A percentile compares a stretch with the other conserved stretches of the same genome.
Evolutionary conservation across 2,113 vertebrate species (phyloP).

Genomic region (Seriola rivoliana): DNA sequence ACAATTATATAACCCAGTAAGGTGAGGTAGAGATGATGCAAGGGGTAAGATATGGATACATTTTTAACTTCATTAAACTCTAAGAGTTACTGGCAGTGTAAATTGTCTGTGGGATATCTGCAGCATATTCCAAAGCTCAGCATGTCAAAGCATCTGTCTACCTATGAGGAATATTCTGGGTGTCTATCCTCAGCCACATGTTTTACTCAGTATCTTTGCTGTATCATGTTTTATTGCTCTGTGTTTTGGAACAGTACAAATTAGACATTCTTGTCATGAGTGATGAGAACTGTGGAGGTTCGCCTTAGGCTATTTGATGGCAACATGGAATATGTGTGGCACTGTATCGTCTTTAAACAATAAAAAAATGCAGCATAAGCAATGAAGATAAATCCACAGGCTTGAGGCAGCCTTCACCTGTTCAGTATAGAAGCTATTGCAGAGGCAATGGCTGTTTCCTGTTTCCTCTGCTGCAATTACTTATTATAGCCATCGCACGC

Average conservation of each 20-base stretch:
- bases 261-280: constrained; percentile 4
- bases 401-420: neutral
- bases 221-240: constrained; percentile 14
- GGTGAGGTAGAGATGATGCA: constrained; percentile 60
- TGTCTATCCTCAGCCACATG: neutral
- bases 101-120: constrained; percentile 42
- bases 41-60: constrained; percentile 26
- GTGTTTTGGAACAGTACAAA: constrained; percentile 1
- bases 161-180: constrained; percentile 1
- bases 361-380: constrained; percentile 10
- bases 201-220: constrained; percentile 17
- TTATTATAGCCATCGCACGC: neutral
- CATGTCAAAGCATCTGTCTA: constrained; percentile 27
- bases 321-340: neutral
- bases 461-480: constrained; percentile 1
- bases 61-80: constrained; percentile 61
- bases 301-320: constrained; percentile 10
- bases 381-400: constrained; percentile 3
- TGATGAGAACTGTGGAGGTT: constrained; percentile 10
- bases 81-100: constrained; percentile 29
- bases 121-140: constrained; percentile 35
- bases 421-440: neutral
- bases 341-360: neutral
- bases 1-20: constrained; percentile 63
- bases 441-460: neutral